phyloP scores from a whole-genome alignment of 2,797 vertebrate genomes.

The Trematomus bernacchii region DNA sequence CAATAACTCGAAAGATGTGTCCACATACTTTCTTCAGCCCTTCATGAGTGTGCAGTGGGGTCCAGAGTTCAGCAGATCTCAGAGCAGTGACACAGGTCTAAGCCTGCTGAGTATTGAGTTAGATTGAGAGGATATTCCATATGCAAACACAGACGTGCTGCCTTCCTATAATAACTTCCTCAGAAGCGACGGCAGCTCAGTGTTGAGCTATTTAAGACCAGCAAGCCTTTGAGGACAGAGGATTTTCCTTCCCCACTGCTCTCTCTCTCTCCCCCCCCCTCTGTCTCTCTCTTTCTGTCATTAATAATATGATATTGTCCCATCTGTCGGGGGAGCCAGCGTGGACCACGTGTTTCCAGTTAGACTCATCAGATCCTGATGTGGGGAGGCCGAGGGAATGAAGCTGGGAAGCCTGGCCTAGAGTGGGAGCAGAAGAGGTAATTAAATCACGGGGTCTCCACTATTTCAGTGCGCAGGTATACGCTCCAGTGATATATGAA shows the following conservation, averaged over 20 bases:
- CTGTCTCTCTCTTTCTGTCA: conserved; percentile 74
- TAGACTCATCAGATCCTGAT: conserved; percentile 85
- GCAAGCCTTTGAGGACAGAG: conserved; percentile 70
- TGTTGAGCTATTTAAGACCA: conserved; percentile 79
- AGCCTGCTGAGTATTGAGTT: conserved; percentile 51
- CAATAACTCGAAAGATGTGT: neutral
- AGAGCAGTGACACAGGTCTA: conserved; percentile 47
- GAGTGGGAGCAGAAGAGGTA: conserved; percentile 55
- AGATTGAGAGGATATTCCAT: conserved; percentile 68
- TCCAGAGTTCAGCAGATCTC: conserved; percentile 47
- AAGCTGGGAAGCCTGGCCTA: conserved; percentile 55
- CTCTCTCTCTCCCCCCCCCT: conserved; percentile 46
- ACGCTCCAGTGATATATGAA: conserved; percentile 47
- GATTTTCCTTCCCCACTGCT: conserved; percentile 65
- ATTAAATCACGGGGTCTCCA: conserved; percentile 64
- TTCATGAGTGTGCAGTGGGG: conserved; percentile 17
- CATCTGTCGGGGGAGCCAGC: conserved; percentile 83
- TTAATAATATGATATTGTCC: conserved; percentile 87
- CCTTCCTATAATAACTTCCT: conserved; percentile 78
- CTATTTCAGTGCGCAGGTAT: conserved; percentile 53
- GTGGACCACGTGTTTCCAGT: conserved; percentile 83
- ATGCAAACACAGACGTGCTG: conserved; percentile 74
- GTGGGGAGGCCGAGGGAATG: conserved; percentile 70
- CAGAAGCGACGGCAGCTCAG: conserved; percentile 74
- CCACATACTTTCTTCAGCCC: conserved; percentile 2